phyloP scores from a whole-genome alignment of 2,797 vertebrate genomes.

The Yasuhikotakia modesta region DNA sequence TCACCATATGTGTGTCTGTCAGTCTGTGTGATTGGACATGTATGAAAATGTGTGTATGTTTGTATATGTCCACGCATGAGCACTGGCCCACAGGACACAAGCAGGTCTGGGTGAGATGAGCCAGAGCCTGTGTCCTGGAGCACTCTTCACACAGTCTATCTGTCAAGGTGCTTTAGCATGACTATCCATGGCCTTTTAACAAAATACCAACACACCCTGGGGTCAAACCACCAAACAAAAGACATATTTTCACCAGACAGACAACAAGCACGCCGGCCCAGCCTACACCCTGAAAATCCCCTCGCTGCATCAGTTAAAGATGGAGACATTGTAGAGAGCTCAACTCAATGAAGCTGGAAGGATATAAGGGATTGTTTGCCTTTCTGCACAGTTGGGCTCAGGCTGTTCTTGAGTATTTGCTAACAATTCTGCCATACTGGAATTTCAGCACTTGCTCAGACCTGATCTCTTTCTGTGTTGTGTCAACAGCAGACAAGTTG shows the following conservation, averaged over 20 bases:
- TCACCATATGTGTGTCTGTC: not conserved
- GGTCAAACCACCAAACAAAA: slow-evolving; percentile 58
- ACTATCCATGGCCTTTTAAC: slow-evolving; percentile 71
- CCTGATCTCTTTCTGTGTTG: slow-evolving; percentile 85
- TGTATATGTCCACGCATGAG: slow-evolving; percentile 40
- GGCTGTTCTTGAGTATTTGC: slow-evolving; percentile 79
- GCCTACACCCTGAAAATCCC: slow-evolving; percentile 42
- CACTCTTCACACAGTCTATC: slow-evolving; percentile 67
- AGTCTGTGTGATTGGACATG: not conserved
- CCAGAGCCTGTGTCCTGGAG: slow-evolving; percentile 71
- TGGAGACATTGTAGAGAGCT: slow-evolving; percentile 36
- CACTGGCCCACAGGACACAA: slow-evolving; percentile 23
- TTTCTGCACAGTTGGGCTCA: slow-evolving; percentile 73
- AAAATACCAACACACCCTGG: slow-evolving; percentile 62
- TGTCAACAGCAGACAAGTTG: slow-evolving; percentile 83
- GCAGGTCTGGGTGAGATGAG: slow-evolving; percentile 65
- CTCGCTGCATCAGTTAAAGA: slow-evolving; percentile 20
- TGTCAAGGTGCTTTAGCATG: slow-evolving; percentile 72
- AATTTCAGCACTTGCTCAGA: slow-evolving; percentile 87
- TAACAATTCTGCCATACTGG: slow-evolving; percentile 81
- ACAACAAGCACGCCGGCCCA: slow-evolving; percentile 33
- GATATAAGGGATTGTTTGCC: slow-evolving; percentile 55
- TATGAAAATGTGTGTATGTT: slow-evolving; percentile 40
- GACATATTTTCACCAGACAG: slow-evolving; percentile 54
- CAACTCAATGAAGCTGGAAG: slow-evolving; percentile 42